Base-by-base conservation (phyloP, 2,888 invertebrate species). In the Fabriciana adippe region DNA sequence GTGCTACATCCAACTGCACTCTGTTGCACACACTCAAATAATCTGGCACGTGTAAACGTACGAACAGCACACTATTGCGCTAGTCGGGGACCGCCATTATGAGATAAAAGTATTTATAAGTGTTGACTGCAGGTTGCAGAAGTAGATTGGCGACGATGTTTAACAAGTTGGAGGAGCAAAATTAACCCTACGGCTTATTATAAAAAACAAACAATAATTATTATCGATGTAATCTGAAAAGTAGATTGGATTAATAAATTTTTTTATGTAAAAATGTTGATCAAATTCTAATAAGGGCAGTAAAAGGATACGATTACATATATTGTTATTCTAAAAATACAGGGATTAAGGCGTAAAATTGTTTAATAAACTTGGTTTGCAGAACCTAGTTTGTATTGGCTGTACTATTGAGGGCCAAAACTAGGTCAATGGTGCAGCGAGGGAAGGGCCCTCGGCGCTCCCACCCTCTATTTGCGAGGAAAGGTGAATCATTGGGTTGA, bases 341-440 rank as follows among this genome's bases (percentile, higher is more conserved):
- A 26, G n/a, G n/a, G n/a, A n/a, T 45, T 11, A 41, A 41, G 47
- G 35, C 16, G 18, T 59, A 57, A 62, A 55, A 64, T 47, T 55
- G 45, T n/a, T 67, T 64, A 53, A 63, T 66, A 64, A 61, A 71
- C 53, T 53, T 31, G 50, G 62, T 67, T 64, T 51, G 64, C 55
- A 54, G 59, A 61, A 73, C 68, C 69, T 68, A 67, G 70, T 71
- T 73, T 65, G 51, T 60, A 62, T 61, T 68, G 59, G 62, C 68
- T 70, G 66, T 66, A 70, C 68, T 68, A 73, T 73, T 79, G 81
- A 77, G 79, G 72, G 78, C 78, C 76, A 81, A 80, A 91, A 88
- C 76, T 91, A 79, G 91, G 91, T 90, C 90, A 92, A 80, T 87
- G 84, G 87, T 90, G 90, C 91, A 90, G 80, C 76, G 79, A 78